Percentiles rank a stretch among this genome's conserved stretches.
Conservation (phyloP, 1,140 invertebrate species). For the Meloidogyne hapla region DNA sequence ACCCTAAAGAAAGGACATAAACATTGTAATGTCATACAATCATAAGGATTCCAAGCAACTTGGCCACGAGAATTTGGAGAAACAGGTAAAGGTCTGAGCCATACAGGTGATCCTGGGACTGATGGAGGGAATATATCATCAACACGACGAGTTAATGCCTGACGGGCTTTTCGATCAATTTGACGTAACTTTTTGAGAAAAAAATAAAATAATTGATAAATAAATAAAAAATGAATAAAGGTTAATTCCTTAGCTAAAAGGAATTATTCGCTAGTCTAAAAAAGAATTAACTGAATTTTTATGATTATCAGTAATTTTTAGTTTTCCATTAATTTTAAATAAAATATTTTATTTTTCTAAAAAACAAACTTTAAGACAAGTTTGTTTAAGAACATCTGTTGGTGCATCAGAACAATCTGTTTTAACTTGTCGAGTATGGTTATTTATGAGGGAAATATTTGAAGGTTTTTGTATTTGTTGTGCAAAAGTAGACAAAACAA, state of each 20-base stretch:
- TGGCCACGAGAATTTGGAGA: conserved; percentile 51
- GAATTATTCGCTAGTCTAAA: too few relatives aligned
- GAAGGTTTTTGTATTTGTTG: neutral
- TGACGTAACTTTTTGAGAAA: conserved; percentile 39
- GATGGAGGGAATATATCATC: conserved; percentile 44
- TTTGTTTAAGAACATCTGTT: conserved; percentile 37
- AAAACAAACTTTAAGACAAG: conserved; percentile 41
- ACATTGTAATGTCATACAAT: conserved; percentile 62
- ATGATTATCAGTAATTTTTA: too few relatives aligned
- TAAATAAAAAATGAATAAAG: neutral
- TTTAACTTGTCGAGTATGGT: neutral
- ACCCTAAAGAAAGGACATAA: conserved; percentile 60
- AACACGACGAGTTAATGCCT: conserved; percentile 23
- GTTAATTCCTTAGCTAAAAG: too few relatives aligned
- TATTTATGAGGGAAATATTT: neutral
- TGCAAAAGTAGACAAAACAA: neutral
- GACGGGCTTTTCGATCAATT: conserved; percentile 49
- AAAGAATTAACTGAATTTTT: too few relatives aligned
- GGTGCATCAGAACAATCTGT: conserved; percentile 57
- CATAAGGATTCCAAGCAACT: conserved; percentile 60
- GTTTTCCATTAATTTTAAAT: too few relatives aligned
- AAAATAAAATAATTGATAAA: conserved; percentile 6
- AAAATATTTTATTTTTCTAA: neutral
- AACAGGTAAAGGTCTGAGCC: conserved; percentile 59
- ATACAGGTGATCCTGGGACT: conserved; percentile 54